Conservation (phyloP, 2,888 invertebrate genomes). For the Embidobia sp. region DNA sequence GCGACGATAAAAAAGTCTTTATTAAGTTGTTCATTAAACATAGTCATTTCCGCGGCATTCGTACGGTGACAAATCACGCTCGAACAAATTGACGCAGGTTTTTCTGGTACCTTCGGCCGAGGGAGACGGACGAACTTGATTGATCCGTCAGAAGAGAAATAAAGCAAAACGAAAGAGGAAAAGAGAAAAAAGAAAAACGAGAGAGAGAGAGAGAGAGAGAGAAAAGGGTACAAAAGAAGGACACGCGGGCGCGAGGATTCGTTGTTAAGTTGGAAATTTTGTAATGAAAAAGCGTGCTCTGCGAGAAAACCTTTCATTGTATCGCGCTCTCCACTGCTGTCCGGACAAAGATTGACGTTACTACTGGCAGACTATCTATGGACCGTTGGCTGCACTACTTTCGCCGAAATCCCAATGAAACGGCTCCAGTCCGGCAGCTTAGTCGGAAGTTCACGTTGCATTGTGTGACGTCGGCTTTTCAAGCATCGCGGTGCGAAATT, state of each 20-base stretch:
- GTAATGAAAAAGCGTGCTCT: conserved; percentile 1
- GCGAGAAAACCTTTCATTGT: conserved; percentile 27
- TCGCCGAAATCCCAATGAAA: conserved; percentile 48
- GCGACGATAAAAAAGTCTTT: conserved; percentile 8
- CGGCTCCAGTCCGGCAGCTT: conserved; percentile 42
- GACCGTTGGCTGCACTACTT: conserved; percentile 39
- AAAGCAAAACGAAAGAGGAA: too few relatives aligned
- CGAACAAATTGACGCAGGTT: conserved; percentile 3
- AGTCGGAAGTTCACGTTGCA: conserved; percentile 36
- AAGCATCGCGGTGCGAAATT: conserved; percentile 29
- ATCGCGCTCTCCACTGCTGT: conserved; percentile 16
- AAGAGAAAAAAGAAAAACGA: too few relatives aligned
- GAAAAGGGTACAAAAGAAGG: not conserved
- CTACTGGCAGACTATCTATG: conserved; percentile 46
- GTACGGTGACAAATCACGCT: not conserved
- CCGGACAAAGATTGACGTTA: conserved; percentile 49
- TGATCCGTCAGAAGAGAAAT: too few relatives aligned
- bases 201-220: too few relatives aligned
- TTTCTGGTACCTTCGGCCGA: too few relatives aligned
- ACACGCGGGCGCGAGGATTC: not conserved
- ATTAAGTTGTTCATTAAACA: conserved; percentile 30
- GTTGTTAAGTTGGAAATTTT: conserved; percentile 14
- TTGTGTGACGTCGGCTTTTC: conserved; percentile 44
- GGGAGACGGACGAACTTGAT: too few relatives aligned
- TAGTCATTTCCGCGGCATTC: not conserved